A percentile compares a stretch with the other conserved stretches of the same genome.
These are phyloP conservation scores for Perdita meconis DNA, from an alignment of 2,888 invertebrate species.

Conservation along the genomic window DNA sequence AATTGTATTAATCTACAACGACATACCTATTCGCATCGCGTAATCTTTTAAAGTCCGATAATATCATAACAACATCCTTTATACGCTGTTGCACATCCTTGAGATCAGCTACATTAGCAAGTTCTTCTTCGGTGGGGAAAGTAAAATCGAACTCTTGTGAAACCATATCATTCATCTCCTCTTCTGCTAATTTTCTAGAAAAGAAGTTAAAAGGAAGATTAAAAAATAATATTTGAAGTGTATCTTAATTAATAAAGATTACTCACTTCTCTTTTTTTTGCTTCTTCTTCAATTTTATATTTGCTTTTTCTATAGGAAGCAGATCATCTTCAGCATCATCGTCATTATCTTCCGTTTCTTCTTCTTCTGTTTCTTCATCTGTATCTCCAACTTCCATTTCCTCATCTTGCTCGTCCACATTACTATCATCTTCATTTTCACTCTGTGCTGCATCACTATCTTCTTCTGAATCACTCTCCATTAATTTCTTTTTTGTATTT, in stretches of 20 bases:
- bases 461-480: slow-evolving; percentile 19
- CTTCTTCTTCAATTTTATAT: slow-evolving; percentile 91
- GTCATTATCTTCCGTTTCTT: slow-evolving; percentile 81
- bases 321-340: slow-evolving; percentile 87
- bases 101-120: slow-evolving; percentile 89
- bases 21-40: slow-evolving; percentile 86
- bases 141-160: slow-evolving; percentile 90
- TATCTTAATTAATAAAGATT: slow-evolving; percentile 1
- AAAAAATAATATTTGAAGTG: background rate
- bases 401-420: slow-evolving; percentile 51
- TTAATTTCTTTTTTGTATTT: slow-evolving; percentile 31
- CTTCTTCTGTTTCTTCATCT: slow-evolving; percentile 78
- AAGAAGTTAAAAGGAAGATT: background rate
- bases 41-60: slow-evolving; percentile 91
- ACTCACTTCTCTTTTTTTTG: slow-evolving; percentile 87
- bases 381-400: slow-evolving; percentile 60
- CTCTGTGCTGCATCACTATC: slow-evolving; percentile 26
- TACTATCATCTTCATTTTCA: slow-evolving; percentile 29
- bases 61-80: slow-evolving; percentile 92
- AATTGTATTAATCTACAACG: background rate
- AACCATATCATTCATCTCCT: slow-evolving; percentile 93
- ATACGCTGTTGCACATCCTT: slow-evolving; percentile 95
- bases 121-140: slow-evolving; percentile 91
- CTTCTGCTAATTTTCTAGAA: slow-evolving; percentile 89
- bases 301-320: slow-evolving; percentile 94